Evolutionary conservation across 2,888 invertebrate genomes (phyloP).

Genomic region (Poecilobothrus nobilitatus): DNA sequence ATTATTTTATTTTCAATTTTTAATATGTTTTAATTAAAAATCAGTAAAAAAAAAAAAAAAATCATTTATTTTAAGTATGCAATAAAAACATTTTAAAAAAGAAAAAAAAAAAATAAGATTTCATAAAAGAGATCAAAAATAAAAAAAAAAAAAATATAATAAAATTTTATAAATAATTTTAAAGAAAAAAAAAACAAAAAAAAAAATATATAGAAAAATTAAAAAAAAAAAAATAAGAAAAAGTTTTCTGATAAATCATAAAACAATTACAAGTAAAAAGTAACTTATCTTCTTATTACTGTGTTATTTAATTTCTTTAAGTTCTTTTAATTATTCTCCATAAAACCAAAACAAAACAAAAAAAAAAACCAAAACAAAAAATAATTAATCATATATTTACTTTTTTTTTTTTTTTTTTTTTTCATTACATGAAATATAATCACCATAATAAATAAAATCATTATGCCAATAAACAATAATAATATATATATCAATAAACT

Average conservation of each 20-base stretch:
- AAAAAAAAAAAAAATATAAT: neutral
- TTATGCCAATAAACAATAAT: too few species aligned
- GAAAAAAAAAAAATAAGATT: neutral
- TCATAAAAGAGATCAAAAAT: neutral
- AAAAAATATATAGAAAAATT: neutral
- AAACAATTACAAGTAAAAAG: neutral
- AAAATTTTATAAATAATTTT: conserved; percentile 1
- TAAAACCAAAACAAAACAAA: neutral
- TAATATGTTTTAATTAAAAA: too few species aligned
- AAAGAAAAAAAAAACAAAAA: neutral
- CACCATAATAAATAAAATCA: too few species aligned
- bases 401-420: too few species aligned
- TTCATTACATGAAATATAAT: too few species aligned
- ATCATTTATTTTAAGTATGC: too few species aligned
- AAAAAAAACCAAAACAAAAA: too few species aligned
- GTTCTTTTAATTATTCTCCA: neutral
- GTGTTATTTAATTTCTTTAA: neutral
- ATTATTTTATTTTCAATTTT: too few species aligned
- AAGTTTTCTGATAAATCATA: conserved; percentile 1
- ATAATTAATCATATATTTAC: too few species aligned
- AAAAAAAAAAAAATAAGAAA: neutral
- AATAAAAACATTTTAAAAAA: too few species aligned
- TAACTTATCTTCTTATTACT: neutral
- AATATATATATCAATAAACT: too few species aligned
- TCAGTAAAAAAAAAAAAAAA: too few species aligned